Base-by-base conservation (phyloP, 2,888 invertebrate genomes). In the Eilema caniola region DNA sequence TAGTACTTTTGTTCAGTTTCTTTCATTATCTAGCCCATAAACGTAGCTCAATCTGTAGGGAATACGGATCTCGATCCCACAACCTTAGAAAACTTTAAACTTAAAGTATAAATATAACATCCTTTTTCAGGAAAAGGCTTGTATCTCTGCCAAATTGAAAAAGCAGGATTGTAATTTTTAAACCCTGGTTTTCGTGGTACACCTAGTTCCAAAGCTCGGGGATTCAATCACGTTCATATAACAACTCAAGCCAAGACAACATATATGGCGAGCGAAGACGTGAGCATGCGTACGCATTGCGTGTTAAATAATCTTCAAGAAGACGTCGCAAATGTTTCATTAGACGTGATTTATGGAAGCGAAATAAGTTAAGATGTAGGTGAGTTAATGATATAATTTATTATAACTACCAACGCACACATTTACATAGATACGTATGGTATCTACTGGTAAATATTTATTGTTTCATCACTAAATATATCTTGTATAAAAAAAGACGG, bases 361-460 rank as follows among this genome's bases (percentile, higher is more conserved):
- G 25, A n/a, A 24, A 66, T 66, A 60, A 66, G 66, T 14, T 8
- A 24, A 59, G 37, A 60, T 60, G 41, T 60, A 31, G 24, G 16
- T 24, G 57, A 66, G 24, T 66, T 41, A 41, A 66, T 66, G 66
- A 60, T 66, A 60, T 59, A 25, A n/a, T 28, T 59, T 60, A 66
- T 66, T 59, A 20, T 33, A 33, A 0, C 24, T 33, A 23, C 24
- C 33, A 12, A 16, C 24, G 53, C 24, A 53, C 53, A 53, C 56
- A 66, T 57, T 20, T 66, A 59, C 33, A 23, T 37, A 33, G 8
- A 16, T 61, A 25, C 0, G 25, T 25, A 24, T 24, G 59, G 11
- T 59, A 25, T 28, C n/a, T 8, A 53, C 53, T 10, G n/a, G n/a
- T 10, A 10, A n/a, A n/a, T n/a, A 53, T 10, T n/a, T 10, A n/a